phyloP scores from a whole-genome alignment of 2,113 vertebrate genomes.

The Gobio gobio region DNA sequence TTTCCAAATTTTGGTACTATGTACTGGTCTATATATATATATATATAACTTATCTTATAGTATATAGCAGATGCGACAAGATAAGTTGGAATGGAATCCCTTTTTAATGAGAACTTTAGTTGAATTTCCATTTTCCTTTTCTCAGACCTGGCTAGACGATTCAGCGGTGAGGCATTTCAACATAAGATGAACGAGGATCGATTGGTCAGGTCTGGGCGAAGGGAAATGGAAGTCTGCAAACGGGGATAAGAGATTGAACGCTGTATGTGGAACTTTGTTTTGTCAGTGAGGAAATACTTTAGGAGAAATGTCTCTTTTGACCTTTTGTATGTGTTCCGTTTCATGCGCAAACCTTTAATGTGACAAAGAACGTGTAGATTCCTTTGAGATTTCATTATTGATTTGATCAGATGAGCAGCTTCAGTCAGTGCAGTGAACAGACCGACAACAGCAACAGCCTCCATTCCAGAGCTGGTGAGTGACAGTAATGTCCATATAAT shows the following conservation, averaged over 20 bases:
- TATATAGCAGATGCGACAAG: no score
- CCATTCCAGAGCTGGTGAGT: constrained; percentile 37
- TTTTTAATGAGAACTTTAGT: neutral
- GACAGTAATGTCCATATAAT: neutral
- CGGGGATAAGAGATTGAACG: constrained; percentile 62
- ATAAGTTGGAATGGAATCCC: no score
- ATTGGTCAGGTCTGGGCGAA: constrained; percentile 73
- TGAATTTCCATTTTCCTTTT: neutral
- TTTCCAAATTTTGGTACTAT: no score
- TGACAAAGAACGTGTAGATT: neutral
- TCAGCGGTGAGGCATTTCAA: constrained; percentile 42
- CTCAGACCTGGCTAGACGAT: constrained; percentile 6
- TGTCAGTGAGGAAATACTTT: constrained; percentile 9
- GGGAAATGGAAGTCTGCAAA: constrained; percentile 74
- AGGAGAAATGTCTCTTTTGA: neutral
- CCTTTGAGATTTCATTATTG: neutral
- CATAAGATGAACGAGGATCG: constrained; percentile 62
- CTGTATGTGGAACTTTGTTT: constrained; percentile 21
- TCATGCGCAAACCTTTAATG: neutral
- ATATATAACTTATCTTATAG: no score
- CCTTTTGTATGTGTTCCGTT: neutral
- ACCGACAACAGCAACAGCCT: constrained; percentile 42
- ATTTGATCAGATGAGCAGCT: constrained; percentile 42
- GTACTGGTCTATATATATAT: no score
- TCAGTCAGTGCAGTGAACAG: constrained; percentile 26